Evolutionary conservation across 1,140 invertebrate species (phyloP).

Genomic region (Sarcophaga bullata): DNA sequence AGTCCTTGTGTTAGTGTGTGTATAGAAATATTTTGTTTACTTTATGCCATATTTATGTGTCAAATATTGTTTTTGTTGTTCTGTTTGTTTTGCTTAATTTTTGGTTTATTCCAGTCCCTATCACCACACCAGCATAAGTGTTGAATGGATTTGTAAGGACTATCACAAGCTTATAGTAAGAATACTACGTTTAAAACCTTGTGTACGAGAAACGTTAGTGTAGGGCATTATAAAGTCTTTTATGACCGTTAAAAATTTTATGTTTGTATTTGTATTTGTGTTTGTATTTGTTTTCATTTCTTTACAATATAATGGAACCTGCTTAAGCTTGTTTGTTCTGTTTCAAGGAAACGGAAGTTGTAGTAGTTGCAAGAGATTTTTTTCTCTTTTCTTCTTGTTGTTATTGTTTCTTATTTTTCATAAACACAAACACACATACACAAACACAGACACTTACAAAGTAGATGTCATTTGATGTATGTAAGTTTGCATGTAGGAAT

Average conservation of each 20-base stretch:
- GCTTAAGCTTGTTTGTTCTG: constrained; percentile 24
- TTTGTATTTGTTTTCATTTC: background rate
- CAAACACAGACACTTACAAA: background rate
- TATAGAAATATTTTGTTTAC: background rate
- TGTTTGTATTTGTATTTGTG: background rate
- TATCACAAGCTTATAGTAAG: too few relatives aligned
- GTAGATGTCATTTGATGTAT: background rate
- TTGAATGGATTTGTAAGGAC: too few relatives aligned
- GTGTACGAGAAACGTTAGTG: too few relatives aligned
- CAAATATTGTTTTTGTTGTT: background rate
- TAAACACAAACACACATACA: background rate
- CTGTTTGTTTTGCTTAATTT: background rate
- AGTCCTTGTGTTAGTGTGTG: background rate
- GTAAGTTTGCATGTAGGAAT: background rate
- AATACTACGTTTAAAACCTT: too few relatives aligned
- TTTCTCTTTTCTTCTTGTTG: background rate
- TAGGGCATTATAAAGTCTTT: background rate
- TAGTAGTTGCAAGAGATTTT: constrained; percentile 8
- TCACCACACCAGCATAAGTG: too few relatives aligned
- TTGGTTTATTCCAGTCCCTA: too few relatives aligned
- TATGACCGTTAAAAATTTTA: background rate
- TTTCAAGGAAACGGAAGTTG: constrained; percentile 34
- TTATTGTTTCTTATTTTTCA: background rate
- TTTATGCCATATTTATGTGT: background rate
- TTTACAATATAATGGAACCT: background rate